Evolutionary conservation across 2,888 invertebrate species (phyloP), one percentile per base, ranked within the genome.

Genomic region (Drosophila gaucha): DNA sequence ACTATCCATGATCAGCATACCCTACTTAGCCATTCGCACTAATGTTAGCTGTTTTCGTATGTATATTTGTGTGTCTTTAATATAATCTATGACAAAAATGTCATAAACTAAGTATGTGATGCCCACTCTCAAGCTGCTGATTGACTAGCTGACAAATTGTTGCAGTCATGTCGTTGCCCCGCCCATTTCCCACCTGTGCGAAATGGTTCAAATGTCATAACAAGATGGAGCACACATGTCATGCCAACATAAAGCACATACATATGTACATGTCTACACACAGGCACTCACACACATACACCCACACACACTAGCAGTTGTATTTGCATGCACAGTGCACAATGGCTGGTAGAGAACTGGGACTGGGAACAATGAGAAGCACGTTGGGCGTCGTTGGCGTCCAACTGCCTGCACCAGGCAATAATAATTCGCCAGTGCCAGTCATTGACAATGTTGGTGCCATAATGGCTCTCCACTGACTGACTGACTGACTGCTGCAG

Each of bases 131-230:
- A 31, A 67, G 51, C 46, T 60, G 55, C 77, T 73, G 77, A 79
- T 86, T 86, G 86, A 80, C 76, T 70, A 69, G 56, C 67, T 71
- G 80, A 77, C 80, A 80, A 80, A 80, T 70, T 78, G 66, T 62
- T 60, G 59, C 56, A 46, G 56, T 38, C 50, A 18, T 49, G 30
- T 57, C 54, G 26, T 43, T 68, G 50, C 63, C 52, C 59, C 55
- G 50, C 52, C 63, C 65, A 46, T 35, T 35, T 55, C n/a, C 14
- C 39, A 67, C 59, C 59, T 68, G 50, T 43, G 36, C 58, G 52
- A 65, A 86, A 67, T 78, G 83, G 86, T 75, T 79, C 80, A 86
- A 86, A 80, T 76, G 80, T 73, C 86, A 83, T 71, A 74, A 74
- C 80, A 74, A 83, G 80, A 80, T 76, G 86, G 64, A 64, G 71